Evolutionary conservation across 2,113 vertebrate genomes (phyloP).

Genomic region (Neodon shergylaensis): DNA sequence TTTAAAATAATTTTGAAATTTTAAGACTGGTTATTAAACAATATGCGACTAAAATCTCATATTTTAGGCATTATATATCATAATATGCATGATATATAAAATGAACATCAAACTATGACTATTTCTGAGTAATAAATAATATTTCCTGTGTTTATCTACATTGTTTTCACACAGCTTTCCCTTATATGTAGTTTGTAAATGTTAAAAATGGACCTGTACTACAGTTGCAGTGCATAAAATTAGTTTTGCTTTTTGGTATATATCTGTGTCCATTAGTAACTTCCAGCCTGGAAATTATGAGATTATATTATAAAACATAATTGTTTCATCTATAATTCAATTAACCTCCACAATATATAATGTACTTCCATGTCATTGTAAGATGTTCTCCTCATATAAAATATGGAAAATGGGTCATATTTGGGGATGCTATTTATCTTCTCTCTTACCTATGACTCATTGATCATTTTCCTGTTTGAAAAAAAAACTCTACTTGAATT

Average conservation of each 20-base stretch:
- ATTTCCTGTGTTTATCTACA: not conserved
- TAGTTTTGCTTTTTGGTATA: slow-evolving; percentile 33
- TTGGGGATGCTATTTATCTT: slow-evolving; percentile 41
- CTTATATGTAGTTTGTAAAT: not conserved
- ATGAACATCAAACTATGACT: not conserved
- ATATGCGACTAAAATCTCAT: not conserved
- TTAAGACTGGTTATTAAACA: not conserved
- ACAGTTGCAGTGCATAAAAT: not conserved
- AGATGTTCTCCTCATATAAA: slow-evolving; percentile 32
- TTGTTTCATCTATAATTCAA: slow-evolving; percentile 59
- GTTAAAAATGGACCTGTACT: slow-evolving; percentile 19
- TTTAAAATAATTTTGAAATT: slow-evolving; percentile 15
- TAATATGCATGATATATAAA: not conserved
- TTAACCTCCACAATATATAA: slow-evolving; percentile 40
- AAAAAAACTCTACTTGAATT: not conserved
- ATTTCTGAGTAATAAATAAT: not conserved
- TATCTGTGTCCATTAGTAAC: slow-evolving; percentile 18
- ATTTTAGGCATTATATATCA: not conserved
- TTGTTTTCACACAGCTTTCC: not conserved
- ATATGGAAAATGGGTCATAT: slow-evolving; percentile 28
- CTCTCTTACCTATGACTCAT: slow-evolving; percentile 23
- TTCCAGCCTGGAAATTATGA: slow-evolving; percentile 21
- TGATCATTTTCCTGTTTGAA: not conserved
- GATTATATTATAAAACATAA: slow-evolving; percentile 45
- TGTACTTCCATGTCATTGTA: slow-evolving; percentile 27